Evolutionary conservation across 2,888 invertebrate species (phyloP).

Genomic region (Homarus gammarus): DNA sequence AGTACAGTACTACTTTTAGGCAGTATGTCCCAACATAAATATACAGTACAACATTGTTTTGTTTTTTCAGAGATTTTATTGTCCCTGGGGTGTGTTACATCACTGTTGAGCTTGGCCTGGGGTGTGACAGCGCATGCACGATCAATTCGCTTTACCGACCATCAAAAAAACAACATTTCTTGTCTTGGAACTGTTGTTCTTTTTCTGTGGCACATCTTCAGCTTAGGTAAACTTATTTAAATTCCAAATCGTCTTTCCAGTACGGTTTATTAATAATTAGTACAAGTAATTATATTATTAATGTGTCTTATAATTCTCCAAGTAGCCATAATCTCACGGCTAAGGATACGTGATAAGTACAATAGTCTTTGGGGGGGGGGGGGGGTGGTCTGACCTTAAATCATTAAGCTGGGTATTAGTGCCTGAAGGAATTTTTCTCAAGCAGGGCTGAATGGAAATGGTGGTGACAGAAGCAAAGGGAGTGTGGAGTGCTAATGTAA

Average conservation of each 20-base stretch:
- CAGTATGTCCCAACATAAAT: too few relatives aligned
- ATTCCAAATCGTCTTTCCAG: not conserved
- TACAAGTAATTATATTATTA: not conserved
- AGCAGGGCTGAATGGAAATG: too few relatives aligned
- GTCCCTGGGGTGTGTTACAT: conserved; percentile 81
- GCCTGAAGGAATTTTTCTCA: too few relatives aligned
- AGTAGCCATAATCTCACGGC: too few relatives aligned
- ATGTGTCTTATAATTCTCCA: not conserved
- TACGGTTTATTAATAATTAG: not conserved
- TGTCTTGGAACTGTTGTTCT: conserved; percentile 87
- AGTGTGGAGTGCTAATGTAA: too few relatives aligned
- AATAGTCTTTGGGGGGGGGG: not conserved
- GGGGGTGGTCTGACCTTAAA: too few relatives aligned
- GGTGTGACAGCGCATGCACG: conserved; percentile 92
- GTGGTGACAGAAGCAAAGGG: too few relatives aligned
- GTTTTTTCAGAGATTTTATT: conserved; percentile 31
- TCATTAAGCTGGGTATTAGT: too few relatives aligned
- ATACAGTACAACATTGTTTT: not conserved
- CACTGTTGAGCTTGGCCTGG: conserved; percentile 93
- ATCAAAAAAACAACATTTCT: conserved; percentile 88
- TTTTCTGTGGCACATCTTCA: conserved; percentile 91
- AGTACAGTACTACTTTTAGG: too few relatives aligned
- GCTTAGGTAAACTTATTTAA: conserved; percentile 83
- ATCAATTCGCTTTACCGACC: conserved; percentile 87
- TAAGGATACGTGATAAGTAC: not conserved